These are phyloP conservation scores for Peromyscus maniculatus DNA, from an alignment of 2,113 vertebrate genomes.

Conservation along the genomic window DNA sequence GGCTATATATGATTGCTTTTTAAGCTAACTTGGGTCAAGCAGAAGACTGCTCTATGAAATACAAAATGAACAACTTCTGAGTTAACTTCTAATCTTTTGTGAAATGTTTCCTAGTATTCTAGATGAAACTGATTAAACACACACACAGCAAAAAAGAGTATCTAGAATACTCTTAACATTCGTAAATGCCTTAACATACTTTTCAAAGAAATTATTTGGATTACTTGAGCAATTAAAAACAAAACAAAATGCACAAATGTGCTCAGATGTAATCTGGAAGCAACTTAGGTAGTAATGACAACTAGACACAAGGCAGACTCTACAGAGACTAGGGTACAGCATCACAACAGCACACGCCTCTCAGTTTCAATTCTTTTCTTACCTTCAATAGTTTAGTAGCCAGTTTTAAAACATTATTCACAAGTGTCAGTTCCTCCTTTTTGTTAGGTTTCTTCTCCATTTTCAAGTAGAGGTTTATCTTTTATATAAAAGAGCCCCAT, in stretches of 20 bases:
- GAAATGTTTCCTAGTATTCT: slow-evolving; percentile 53
- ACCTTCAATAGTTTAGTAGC: slow-evolving; percentile 99
- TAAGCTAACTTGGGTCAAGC: slow-evolving; percentile 33
- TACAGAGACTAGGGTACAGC: neutral
- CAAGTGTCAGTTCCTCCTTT: slow-evolving; percentile 98
- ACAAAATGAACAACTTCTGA: neutral
- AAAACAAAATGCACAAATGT: slow-evolving; percentile 21
- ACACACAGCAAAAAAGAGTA: neutral
- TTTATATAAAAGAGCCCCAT: slow-evolving; percentile 54
- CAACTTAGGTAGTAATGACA: neutral
- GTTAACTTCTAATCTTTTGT: slow-evolving; percentile 5
- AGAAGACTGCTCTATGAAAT: slow-evolving; percentile 32
- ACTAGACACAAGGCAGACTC: neutral
- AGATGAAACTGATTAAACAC: neutral
- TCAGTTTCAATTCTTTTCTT: slow-evolving; percentile 67
- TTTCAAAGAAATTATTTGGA: slow-evolving; percentile 34
- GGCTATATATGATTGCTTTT: slow-evolving; percentile 32
- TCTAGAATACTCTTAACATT: neutral
- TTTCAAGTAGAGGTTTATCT: slow-evolving; percentile 99
- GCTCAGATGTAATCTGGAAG: slow-evolving; percentile 55
- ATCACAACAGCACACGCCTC: fast-evolving
- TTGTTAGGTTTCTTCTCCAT: slow-evolving; percentile 99
- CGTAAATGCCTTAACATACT: neutral
- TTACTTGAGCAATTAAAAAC: slow-evolving; percentile 23
- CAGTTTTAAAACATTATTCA: slow-evolving; percentile 99